Conservation (phyloP, 1,140 invertebrate species). For the Tribolium madens region DNA sequence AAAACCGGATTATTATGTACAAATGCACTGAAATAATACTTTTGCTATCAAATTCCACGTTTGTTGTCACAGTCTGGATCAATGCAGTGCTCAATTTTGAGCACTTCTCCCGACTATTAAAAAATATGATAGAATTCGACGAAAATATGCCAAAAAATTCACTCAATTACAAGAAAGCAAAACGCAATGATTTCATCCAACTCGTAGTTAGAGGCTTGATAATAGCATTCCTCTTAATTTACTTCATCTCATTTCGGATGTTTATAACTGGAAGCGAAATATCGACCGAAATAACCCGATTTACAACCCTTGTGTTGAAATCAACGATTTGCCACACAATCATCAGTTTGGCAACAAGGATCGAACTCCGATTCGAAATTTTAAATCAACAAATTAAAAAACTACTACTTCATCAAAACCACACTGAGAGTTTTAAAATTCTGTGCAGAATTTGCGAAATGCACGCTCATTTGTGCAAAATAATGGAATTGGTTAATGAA, state of each 20-base stretch:
- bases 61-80: neutral
- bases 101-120: neutral
- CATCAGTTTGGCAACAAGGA: neutral
- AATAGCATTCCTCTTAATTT: neutral
- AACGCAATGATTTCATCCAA: neutral
- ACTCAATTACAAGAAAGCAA: neutral
- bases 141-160: neutral
- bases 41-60: neutral
- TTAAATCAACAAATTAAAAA: neutral
- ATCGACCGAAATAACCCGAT: neutral
- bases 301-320: neutral
- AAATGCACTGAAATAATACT: neutral
- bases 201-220: neutral
- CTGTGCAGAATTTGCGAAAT: neutral
- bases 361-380: neutral
- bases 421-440: neutral
- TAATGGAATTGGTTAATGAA: slow-evolving; percentile 46
- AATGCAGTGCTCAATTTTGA: neutral
- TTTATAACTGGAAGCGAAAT: neutral
- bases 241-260: neutral
- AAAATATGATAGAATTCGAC: neutral
- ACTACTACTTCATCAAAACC: neutral
- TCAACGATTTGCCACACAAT: neutral
- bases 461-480: slow-evolving; percentile 48
- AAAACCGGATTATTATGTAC: neutral